Percentiles rank a stretch among this genome's conserved stretches.
These are phyloP conservation scores for Philaethria dido DNA, from an alignment of 2,888 invertebrate genomes.

Conservation along the genomic window DNA sequence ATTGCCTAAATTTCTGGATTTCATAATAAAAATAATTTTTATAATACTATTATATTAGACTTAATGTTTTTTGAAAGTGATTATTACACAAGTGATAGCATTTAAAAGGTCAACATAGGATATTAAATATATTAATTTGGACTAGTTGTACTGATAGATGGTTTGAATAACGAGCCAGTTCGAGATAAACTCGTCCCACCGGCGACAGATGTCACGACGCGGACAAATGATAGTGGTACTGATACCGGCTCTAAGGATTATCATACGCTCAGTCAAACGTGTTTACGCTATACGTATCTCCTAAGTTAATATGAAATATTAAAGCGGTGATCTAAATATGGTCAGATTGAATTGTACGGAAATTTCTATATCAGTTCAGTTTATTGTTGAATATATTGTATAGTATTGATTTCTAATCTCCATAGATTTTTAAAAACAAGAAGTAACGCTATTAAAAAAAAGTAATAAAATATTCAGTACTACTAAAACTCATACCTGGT, in stretches of 20 bases:
- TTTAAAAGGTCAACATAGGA: constrained; percentile 4
- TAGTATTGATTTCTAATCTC: background rate
- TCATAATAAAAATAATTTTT: constrained; percentile 8
- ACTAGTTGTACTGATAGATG: constrained; percentile 51
- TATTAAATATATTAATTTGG: constrained; percentile 25
- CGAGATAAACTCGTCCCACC: constrained; percentile 68
- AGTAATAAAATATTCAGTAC: background rate
- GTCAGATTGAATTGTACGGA: constrained; percentile 29
- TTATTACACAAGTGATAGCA: constrained; percentile 20
- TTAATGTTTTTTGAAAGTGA: constrained; percentile 8
- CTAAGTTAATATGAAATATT: constrained; percentile 42
- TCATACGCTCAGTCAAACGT: constrained; percentile 44
- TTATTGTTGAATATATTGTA: constrained; percentile 9
- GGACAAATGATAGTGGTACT: constrained; percentile 68
- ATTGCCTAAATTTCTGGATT: background rate
- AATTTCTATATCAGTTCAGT: constrained; percentile 16
- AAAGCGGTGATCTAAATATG: constrained; percentile 40
- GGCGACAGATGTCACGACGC: constrained; percentile 70
- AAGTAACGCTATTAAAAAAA: background rate
- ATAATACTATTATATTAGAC: background rate
- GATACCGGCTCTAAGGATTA: constrained; percentile 49
- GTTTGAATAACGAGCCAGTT: constrained; percentile 66
- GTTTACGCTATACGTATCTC: constrained; percentile 43
- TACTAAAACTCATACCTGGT: background rate
- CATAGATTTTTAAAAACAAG: background rate